phyloP scores from a whole-genome alignment of 2,797 vertebrate species.

The Propithecus deckenii region DNA sequence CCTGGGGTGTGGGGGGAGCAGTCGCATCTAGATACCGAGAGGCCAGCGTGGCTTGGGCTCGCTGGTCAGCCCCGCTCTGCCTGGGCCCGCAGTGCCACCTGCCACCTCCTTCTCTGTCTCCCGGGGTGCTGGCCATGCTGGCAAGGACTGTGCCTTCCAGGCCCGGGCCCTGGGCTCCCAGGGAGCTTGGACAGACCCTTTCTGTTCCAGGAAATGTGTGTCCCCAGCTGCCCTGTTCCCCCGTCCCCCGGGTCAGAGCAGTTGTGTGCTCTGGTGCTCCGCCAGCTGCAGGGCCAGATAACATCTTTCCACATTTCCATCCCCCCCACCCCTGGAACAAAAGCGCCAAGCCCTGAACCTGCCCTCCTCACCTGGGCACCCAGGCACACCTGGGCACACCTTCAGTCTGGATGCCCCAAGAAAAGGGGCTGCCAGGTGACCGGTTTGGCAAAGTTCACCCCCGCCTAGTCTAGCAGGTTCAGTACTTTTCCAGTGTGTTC shows the following conservation, averaged over 20 bases:
- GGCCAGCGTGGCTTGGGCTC: too few relatives aligned
- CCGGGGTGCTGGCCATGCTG: not conserved
- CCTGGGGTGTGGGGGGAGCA: not conserved
- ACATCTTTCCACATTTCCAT: not conserved
- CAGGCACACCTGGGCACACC: not conserved
- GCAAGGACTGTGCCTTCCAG: not conserved
- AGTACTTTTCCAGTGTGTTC: constrained; percentile 55
- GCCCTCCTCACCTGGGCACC: not conserved
- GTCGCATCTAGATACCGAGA: not conserved
- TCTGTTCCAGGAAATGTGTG: not conserved
- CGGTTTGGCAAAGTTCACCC: not conserved
- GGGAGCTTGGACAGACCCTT: not conserved
- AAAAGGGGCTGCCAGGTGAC: not conserved
- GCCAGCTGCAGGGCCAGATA: not conserved
- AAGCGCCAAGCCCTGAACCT: not conserved
- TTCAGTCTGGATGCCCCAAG: not conserved
- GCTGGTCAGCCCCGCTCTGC: not conserved
- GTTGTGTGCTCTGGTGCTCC: not conserved
- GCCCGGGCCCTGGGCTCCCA: not conserved
- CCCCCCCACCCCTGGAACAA: not conserved
- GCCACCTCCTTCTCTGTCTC: too few relatives aligned
- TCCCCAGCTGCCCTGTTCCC: too few relatives aligned
- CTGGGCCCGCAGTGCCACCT: not conserved
- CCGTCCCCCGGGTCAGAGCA: not conserved
- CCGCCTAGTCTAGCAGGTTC: rapidly evolving